Conservation (phyloP, 2,888 invertebrate species). For the Brachypterus glaber region DNA sequence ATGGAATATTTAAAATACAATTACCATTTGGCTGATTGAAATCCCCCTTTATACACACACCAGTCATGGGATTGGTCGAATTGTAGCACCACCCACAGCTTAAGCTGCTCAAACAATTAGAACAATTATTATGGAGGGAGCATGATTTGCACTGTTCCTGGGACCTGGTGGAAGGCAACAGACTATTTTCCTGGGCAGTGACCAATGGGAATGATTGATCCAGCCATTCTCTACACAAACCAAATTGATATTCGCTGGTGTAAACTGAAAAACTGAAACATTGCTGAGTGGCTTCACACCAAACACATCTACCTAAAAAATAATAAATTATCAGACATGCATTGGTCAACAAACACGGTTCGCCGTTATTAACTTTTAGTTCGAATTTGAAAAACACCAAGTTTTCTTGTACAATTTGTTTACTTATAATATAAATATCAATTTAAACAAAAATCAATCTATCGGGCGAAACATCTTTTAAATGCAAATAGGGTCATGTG, state of each 20-base stretch:
- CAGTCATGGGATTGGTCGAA: conserved; percentile 76
- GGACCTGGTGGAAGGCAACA: conserved; percentile 30
- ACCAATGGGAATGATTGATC: conserved; percentile 60
- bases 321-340: no score
- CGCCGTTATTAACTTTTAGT: no score
- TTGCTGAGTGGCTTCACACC: conserved; percentile 88
- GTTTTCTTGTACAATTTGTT: no score
- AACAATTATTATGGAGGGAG: conserved; percentile 63
- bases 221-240: conserved; percentile 86
- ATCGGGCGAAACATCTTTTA: no score
- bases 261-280: conserved; percentile 95
- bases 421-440: no score
- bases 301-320: conserved; percentile 69
- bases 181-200: conserved; percentile 33
- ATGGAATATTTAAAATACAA: no score
- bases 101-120: conserved; percentile 69
- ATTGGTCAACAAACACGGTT: not conserved
- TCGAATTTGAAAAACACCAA: no score
- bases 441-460: no score
- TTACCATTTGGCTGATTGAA: no score
- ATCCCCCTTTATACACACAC: conserved; percentile 79
- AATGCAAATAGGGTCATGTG: not conserved
- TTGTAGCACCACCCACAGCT: conserved; percentile 95
- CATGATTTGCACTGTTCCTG: conserved; percentile 74
- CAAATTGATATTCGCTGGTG: conserved; percentile 89